Conservation (phyloP, 2,888 invertebrate species). For the Lasioglossum figueresi region DNA sequence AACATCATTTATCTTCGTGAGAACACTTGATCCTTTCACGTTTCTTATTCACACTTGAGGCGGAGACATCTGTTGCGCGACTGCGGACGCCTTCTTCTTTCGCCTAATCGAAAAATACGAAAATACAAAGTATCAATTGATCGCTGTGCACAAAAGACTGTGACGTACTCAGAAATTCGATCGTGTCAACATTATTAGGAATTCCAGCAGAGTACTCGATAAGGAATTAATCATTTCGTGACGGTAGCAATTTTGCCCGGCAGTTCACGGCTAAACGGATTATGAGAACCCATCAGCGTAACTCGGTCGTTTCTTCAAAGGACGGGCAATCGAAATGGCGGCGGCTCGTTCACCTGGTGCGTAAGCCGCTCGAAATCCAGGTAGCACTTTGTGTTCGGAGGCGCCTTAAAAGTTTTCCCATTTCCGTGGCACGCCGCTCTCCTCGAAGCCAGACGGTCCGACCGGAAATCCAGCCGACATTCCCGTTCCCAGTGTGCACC, state of each 20-base stretch:
- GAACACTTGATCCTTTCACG: no score
- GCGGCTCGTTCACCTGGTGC: constrained; percentile 53
- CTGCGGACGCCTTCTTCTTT: neutral
- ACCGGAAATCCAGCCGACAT: constrained; percentile 64
- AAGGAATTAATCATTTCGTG: neutral
- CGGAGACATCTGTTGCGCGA: neutral
- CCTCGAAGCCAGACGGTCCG: constrained; percentile 41
- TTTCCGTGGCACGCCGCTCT: constrained; percentile 67
- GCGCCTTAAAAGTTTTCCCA: constrained; percentile 76
- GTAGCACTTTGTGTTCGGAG: constrained; percentile 69
- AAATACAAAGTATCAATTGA: no score
- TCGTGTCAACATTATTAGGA: neutral
- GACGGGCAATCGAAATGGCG: constrained; percentile 52
- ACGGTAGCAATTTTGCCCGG: neutral
- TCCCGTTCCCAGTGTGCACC: constrained; percentile 35
- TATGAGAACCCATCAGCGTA: neutral
- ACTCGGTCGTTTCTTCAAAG: constrained; percentile 17
- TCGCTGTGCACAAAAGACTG: no score
- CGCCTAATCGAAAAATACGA: neutral
- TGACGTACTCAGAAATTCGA: neutral
- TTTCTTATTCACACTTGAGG: neutral
- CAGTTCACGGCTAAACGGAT: neutral
- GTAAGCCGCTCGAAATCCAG: constrained; percentile 54
- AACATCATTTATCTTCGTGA: neutral
- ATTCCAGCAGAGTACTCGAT: neutral